A percentile compares a stretch with the other conserved stretches of the same genome.
Evolutionary conservation across 2,888 invertebrate genomes (phyloP).

Genomic region (Tetragonula carbonaria): DNA sequence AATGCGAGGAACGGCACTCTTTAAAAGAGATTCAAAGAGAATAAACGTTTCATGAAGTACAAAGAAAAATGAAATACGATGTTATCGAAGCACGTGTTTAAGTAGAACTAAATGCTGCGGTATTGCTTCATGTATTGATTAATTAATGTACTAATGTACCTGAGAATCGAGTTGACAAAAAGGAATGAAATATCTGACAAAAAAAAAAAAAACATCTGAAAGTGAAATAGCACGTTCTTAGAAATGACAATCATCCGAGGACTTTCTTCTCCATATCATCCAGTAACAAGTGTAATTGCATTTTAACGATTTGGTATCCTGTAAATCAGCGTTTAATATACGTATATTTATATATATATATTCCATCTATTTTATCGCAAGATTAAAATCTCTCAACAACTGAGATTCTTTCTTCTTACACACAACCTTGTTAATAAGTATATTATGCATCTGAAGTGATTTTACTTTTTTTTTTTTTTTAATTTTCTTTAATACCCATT

Average conservation of each 20-base stretch:
- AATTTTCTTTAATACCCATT: conserved; percentile 29
- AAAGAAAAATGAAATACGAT: background rate
- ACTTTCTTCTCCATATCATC: background rate
- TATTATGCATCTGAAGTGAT: conserved; percentile 39
- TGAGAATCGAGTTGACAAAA: conserved; percentile 13
- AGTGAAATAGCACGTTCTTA: conserved; percentile 56
- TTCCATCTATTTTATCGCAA: conserved; percentile 31
- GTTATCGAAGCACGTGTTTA: conserved; percentile 1
- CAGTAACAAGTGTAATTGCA: conserved; percentile 32
- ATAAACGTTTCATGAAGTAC: conserved; percentile 15
- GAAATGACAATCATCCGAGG: conserved; percentile 21
- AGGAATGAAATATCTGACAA: background rate
- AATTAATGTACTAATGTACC: background rate
- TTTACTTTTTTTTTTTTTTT: background rate
- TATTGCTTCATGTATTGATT: background rate
- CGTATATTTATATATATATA: conserved; percentile 17
- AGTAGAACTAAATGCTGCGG: conserved; percentile 47
- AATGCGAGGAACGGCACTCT: background rate
- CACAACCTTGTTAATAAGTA: conserved; percentile 36
- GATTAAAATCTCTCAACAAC: conserved; percentile 43
- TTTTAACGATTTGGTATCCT: conserved; percentile 28
- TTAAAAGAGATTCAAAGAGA: conserved; percentile 1
- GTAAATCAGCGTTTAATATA: conserved; percentile 24
- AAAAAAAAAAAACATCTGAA: conserved; percentile 48
- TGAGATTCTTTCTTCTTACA: conserved; percentile 55